These are phyloP conservation scores for Chelonoidis abingdonii DNA, from an alignment of 2,113 vertebrate species.

Conservation along the genomic window DNA sequence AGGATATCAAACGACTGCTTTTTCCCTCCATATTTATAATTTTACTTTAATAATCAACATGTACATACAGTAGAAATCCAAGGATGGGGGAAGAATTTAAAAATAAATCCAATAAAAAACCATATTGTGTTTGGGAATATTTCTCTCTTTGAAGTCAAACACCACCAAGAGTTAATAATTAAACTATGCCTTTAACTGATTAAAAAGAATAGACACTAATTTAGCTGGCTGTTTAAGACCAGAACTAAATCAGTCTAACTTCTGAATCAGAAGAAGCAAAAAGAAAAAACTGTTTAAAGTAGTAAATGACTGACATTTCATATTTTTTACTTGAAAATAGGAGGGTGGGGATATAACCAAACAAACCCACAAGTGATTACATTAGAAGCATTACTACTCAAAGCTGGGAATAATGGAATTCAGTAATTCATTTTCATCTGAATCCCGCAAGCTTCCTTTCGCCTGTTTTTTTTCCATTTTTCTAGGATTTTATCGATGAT, in stretches of 20 bases:
- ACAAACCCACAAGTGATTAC: neutral
- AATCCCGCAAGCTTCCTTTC: neutral
- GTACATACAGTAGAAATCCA: neutral
- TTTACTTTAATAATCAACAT: neutral
- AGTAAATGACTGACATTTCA: neutral
- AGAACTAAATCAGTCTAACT: neutral
- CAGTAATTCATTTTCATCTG: neutral
- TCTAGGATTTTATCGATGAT: neutral
- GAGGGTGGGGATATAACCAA: neutral
- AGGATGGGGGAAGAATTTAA: neutral
- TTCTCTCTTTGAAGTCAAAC: neutral
- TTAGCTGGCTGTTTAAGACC: constrained; percentile 3
- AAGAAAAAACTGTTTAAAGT: neutral
- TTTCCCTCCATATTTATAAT: neutral
- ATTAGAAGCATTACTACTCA: neutral
- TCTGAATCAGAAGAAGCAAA: neutral
- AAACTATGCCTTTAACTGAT: constrained; percentile 10
- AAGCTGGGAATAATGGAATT: neutral
- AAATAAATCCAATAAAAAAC: neutral
- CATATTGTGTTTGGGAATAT: too few species aligned
- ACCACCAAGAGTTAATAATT: constrained; percentile 8
- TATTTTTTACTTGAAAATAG: neutral
- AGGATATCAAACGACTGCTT: neutral
- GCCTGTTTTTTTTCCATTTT: neutral
- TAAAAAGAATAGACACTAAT: neutral